phyloP scores from a whole-genome alignment of 1,140 invertebrate genomes.

The Gryllus bimaculatus region DNA sequence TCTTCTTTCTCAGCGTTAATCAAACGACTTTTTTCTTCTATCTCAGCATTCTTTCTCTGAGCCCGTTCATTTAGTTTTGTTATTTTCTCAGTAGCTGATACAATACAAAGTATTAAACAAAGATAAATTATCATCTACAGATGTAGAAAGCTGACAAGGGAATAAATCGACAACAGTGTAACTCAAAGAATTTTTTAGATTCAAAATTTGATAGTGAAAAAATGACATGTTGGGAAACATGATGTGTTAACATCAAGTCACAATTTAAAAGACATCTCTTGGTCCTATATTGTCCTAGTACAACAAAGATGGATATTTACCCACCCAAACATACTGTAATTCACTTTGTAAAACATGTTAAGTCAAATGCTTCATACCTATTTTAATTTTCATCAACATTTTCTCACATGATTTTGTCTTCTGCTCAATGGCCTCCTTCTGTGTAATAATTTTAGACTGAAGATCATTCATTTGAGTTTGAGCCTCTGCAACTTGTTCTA shows the following conservation, averaged over 20 bases:
- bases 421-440: slow-evolving; percentile 63
- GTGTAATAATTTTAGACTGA: slow-evolving; percentile 62
- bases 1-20: slow-evolving; percentile 72
- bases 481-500: slow-evolving; percentile 70
- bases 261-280: too few relatives aligned
- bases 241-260: too few relatives aligned
- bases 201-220: too few relatives aligned
- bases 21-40: slow-evolving; percentile 64
- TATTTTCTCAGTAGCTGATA: slow-evolving; percentile 51
- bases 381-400: slow-evolving; percentile 54
- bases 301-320: too few relatives aligned
- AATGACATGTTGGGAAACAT: too few relatives aligned
- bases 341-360: too few relatives aligned
- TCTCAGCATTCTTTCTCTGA: slow-evolving; percentile 64
- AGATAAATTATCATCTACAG: too few relatives aligned
- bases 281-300: too few relatives aligned
- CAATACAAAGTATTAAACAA: background rate
- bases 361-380: slow-evolving; percentile 26
- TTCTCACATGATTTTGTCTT: slow-evolving; percentile 65
- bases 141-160: too few relatives aligned
- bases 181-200: too few relatives aligned
- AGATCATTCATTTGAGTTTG: slow-evolving; percentile 59
- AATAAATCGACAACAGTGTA: too few relatives aligned
- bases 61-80: slow-evolving; percentile 66
- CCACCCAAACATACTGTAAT: too few relatives aligned